Evolutionary conservation across 2,888 invertebrate genomes (phyloP).

Genomic region (Drosophila nr. perissopoda): DNA sequence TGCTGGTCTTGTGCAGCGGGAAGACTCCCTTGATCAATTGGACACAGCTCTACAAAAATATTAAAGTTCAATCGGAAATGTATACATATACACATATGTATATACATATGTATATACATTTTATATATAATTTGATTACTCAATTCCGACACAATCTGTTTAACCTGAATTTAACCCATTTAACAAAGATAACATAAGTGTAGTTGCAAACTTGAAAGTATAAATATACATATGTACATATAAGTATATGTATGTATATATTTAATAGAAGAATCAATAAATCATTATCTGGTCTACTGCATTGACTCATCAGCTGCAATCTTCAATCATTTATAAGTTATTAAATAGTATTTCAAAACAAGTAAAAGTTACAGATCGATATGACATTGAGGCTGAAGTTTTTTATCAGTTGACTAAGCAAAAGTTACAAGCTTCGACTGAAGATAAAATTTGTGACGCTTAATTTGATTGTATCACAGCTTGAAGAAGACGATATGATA

Average conservation of each 20-base stretch:
- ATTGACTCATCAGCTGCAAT: neutral
- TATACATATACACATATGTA: neutral
- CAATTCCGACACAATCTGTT: neutral
- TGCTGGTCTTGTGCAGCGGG: constrained; percentile 18
- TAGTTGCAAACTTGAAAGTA: neutral
- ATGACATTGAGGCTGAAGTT: neutral
- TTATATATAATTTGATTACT: neutral
- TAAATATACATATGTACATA: neutral
- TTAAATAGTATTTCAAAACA: neutral
- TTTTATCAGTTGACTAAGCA: neutral
- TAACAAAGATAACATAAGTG: neutral
- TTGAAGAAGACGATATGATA: too few species aligned
- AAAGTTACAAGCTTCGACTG: neutral
- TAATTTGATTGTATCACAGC: neutral
- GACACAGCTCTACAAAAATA: neutral
- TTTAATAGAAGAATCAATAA: neutral
- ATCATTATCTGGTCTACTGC: neutral
- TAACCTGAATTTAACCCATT: neutral
- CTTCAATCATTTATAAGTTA: neutral
- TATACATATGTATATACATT: neutral
- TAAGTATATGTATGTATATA: neutral
- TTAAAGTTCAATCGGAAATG: neutral
- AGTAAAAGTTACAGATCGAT: neutral
- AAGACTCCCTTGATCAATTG: constrained; percentile 1
- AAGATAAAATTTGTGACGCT: neutral